Base-by-base conservation (phyloP, 2,888 invertebrate species). In the Himalopsyche anomala region DNA sequence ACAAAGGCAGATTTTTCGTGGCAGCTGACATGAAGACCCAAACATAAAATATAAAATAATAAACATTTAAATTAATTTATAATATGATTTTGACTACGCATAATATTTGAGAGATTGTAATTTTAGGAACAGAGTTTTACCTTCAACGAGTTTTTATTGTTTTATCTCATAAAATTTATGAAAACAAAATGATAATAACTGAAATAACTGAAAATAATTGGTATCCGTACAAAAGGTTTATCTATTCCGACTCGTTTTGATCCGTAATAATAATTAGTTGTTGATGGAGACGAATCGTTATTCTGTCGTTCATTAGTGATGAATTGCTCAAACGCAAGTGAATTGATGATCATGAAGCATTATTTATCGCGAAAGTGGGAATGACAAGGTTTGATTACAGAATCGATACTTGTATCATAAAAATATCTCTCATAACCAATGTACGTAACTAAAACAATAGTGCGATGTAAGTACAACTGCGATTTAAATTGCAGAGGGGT, bases 341-440 rank as follows among this genome's bases (percentile, higher is more conserved):
- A 62, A 74, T 74, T 74, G 74, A 74, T 74, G 74, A 74, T 74
- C 74, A 36, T 74, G 74, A 38, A 38, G 74, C 74, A 74, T 74
- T 74, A 74, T 74, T 74, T 74, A 74, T 38, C 74, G 74, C 36
- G 74, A 74, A 74, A 11, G 74, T 36, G 28, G 74, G 74, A 74
- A 74, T 12, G 3, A 74, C 74, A 74, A 38, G 74, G 28, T 74
- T 62, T 74, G 19, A 74, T 74, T 74, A 38, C 74, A 74, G 36
- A 74, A 74, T 74, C 74, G 74, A 74, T 36, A 74, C 74, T 38
- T 15, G 36, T 36, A 36, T 36, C 12, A 74, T 51, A 51, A 51
- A 45, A 51, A 51, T 51, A 51, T 51, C 51, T 1, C 8, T 51
- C 51, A 51, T 51, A 51, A 51, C 15, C 28, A 42, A 2, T 42